These are phyloP conservation scores for Salminus brasiliensis DNA, from an alignment of 2,113 vertebrate genomes.

Conservation along the genomic window DNA sequence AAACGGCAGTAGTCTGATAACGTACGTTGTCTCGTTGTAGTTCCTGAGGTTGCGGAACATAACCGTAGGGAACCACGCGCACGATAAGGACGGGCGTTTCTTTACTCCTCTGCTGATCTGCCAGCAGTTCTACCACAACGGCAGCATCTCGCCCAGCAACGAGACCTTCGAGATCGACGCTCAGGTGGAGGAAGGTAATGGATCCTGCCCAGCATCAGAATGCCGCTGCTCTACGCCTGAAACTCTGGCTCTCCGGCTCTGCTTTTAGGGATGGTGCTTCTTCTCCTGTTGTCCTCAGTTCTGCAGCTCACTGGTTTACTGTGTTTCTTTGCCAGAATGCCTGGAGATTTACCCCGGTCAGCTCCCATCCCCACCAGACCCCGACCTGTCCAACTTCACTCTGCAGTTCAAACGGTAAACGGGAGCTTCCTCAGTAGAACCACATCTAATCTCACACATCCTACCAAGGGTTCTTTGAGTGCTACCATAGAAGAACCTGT, in stretches of 20 bases:
- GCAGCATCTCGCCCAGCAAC: conserved; percentile 84
- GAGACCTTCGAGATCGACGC: conserved; percentile 92
- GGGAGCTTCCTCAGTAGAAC: too few species aligned
- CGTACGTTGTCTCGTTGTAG: conserved; percentile 64
- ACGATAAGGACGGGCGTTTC: conserved; percentile 74
- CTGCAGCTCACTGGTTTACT: background rate
- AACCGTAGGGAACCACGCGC: conserved; percentile 90
- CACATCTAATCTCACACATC: too few species aligned
- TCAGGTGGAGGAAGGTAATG: conserved; percentile 83
- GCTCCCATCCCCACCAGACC: conserved; percentile 45
- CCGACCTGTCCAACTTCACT: conserved; percentile 74
- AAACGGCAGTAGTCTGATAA: too few species aligned
- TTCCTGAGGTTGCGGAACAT: conserved; percentile 81
- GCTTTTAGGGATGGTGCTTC: too few species aligned
- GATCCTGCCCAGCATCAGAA: too few species aligned
- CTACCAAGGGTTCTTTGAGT: too few species aligned
- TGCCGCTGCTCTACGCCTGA: too few species aligned
- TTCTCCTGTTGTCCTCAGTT: background rate
- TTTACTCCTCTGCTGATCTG: conserved; percentile 81
- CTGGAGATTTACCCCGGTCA: conserved; percentile 76
- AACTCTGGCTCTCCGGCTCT: too few species aligned
- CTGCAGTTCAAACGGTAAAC: conserved; percentile 90
- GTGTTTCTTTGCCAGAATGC: conserved; percentile 78
- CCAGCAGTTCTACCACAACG: conserved; percentile 86
- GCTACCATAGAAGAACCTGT: too few species aligned